Evolutionary conservation across 2,113 vertebrate genomes (phyloP), one percentile per base, ranked within the genome.

Genomic region (Heterotis niloticus): DNA sequence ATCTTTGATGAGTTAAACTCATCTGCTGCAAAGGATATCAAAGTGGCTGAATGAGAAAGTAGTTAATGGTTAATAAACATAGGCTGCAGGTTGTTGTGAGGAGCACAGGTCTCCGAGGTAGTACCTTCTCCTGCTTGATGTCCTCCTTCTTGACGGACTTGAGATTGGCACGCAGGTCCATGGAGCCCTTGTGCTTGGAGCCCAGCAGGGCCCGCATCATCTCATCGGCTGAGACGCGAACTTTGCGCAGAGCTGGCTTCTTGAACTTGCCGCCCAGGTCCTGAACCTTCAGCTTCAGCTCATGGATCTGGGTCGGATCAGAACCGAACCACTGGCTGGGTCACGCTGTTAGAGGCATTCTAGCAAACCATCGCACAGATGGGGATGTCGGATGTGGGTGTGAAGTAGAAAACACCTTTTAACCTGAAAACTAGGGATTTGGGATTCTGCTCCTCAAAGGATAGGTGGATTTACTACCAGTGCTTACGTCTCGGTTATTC

Each of bases 61-160:
- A 51, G n/a, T 52, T 73, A n/a, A n/a, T n/a, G n/a, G n/a, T n/a
- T n/a, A n/a, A n/a, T n/a, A n/a, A n/a, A n/a, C 51, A 11, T 57
- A 12, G 2, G 34, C 34, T 44, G 34, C 34, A 44, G 34, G 2
- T 44, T 44, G 34, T 7, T 44, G 7, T 44, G 34, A 44, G 34
- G 34, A 7, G 2, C 3, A 44, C 2, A 44, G 34, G 34, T 44
- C 3, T 44, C 34, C 34, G 7, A 44, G 34, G 34, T 44, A 7
- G 34, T 44, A 94, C 94, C 94, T 95, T 95, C 85, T 96, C 95
- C 0, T 86, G 83, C 34, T 86, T 86, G 76, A 94, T 93, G 84
- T 96, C 94, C 78, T 96, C 95, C 83, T 95, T 96, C 88, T 96
- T 96, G 81, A 96, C 95, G 11, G 94, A 96, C 81, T 96, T 96